Evolutionary conservation across 2,888 invertebrate species (phyloP).

Genomic region (Microctonus aethiopoides): DNA sequence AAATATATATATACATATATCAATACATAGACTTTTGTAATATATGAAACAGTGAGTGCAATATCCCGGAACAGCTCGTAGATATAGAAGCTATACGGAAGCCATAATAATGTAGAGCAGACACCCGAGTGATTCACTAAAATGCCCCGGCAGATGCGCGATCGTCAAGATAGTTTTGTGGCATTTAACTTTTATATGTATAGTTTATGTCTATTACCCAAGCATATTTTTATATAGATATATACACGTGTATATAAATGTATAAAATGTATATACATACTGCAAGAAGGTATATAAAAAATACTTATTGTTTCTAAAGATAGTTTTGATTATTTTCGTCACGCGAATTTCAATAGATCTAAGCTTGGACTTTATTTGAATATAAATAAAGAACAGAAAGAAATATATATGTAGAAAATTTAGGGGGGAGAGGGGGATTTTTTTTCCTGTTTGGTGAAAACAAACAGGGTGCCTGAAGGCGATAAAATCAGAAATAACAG

Average conservation of each 20-base stretch:
- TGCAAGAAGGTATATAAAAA: no score
- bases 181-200: conserved; percentile 46
- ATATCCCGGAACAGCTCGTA: conserved; percentile 62
- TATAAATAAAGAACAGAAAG: neutral
- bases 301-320: no score
- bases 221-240: conserved; percentile 1
- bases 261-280: neutral
- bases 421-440: neutral
- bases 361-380: neutral
- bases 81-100: conserved; percentile 52
- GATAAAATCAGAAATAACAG: conserved; percentile 48
- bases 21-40: conserved; percentile 9
- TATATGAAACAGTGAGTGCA: conserved; percentile 42
- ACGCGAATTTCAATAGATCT: conserved; percentile 23
- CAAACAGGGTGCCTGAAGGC: conserved; percentile 32
- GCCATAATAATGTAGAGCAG: conserved; percentile 57
- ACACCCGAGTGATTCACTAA: conserved; percentile 63
- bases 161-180: conserved; percentile 59
- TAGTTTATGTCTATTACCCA: neutral
- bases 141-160: conserved; percentile 63
- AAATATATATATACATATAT: neutral
- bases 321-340: neutral
- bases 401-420: neutral
- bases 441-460: neutral
- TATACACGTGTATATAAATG: neutral